These are phyloP conservation scores for Thalassarche chlororhynchos DNA, from an alignment of 2,113 vertebrate species.

Conservation along the genomic window DNA sequence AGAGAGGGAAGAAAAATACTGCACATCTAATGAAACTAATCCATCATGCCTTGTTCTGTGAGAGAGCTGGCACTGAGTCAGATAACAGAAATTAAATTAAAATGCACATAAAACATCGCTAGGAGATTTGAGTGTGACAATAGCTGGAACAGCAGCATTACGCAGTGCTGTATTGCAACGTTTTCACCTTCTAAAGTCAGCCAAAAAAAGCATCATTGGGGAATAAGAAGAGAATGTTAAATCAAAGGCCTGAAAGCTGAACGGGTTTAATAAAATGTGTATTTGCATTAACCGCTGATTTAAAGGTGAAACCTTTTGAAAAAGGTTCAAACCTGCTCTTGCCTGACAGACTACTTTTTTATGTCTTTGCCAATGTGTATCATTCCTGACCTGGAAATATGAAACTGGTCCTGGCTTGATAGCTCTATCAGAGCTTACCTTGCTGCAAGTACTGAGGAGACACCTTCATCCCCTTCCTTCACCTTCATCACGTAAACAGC, in stretches of 20 bases:
- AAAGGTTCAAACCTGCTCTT: neutral
- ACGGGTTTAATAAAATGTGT: neutral
- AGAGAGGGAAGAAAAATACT: neutral
- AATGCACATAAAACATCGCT: neutral
- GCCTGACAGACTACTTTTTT: neutral
- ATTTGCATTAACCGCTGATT: neutral
- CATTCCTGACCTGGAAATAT: neutral
- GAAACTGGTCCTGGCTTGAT: neutral
- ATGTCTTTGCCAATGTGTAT: neutral
- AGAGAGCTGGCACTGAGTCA: neutral
- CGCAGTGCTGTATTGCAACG: accelerated
- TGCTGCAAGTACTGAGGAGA: neutral
- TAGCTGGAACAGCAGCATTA: neutral
- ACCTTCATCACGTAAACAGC: neutral
- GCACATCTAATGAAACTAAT: neutral
- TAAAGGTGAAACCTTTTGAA: neutral
- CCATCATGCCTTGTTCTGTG: neutral
- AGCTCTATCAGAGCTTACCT: neutral
- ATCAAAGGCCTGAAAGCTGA: neutral
- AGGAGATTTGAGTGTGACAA: neutral
- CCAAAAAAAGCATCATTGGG: neutral
- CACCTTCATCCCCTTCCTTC: neutral
- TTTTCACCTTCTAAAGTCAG: neutral
- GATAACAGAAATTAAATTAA: neutral
- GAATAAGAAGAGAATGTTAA: neutral